Percentiles rank a stretch among this genome's conserved stretches.
phyloP scores from a whole-genome alignment of 2,888 invertebrate genomes.

The Cephus pygmeus region DNA sequence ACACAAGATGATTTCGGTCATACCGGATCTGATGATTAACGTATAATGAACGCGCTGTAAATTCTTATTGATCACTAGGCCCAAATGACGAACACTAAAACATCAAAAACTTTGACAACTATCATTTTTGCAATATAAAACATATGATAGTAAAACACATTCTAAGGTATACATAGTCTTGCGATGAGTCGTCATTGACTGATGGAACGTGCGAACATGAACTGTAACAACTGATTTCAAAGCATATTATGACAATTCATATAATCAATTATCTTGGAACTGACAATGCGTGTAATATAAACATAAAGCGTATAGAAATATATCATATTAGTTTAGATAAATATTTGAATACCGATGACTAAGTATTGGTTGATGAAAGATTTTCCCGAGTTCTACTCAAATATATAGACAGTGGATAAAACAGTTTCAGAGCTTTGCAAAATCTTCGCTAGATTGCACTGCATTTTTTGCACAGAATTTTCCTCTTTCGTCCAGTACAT shows the following conservation, averaged over 20 bases:
- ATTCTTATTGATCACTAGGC: neutral
- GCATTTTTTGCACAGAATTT: no score
- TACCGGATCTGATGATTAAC: slow-evolving; percentile 17
- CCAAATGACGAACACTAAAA: slow-evolving; percentile 8
- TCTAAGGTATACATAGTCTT: neutral
- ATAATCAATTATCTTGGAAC: neutral
- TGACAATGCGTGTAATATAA: neutral
- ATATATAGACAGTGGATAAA: neutral
- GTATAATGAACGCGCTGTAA: slow-evolving; percentile 8
- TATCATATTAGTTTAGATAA: neutral
- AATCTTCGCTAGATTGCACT: neutral
- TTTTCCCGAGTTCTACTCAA: neutral
- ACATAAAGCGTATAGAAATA: neutral
- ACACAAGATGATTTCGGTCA: slow-evolving; percentile 15
- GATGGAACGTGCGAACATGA: neutral
- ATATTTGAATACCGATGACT: neutral
- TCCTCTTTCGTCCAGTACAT: neutral
- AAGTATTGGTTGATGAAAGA: neutral
- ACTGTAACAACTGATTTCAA: neutral
- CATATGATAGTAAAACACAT: slow-evolving; percentile 30
- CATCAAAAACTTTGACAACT: slow-evolving; percentile 29
- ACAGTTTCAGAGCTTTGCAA: neutral
- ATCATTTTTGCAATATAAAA: slow-evolving; percentile 23
- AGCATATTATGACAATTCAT: neutral
- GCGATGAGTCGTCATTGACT: neutral